Base-by-base conservation (phyloP, 2,888 invertebrate genomes). In the Meganola albula region DNA sequence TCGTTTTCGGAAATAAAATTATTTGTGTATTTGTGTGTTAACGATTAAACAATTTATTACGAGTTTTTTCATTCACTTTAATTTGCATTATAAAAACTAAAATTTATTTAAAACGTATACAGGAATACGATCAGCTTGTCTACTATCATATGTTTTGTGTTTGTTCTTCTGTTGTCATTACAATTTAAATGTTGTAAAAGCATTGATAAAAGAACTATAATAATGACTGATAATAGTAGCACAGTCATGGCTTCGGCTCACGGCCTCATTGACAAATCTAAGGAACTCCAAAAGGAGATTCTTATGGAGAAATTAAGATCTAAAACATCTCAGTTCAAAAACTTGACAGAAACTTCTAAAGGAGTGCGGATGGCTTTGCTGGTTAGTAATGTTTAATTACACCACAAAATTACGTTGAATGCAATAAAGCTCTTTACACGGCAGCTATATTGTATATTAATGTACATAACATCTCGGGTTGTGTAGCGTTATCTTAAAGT, bases 231-330 rank as follows among this genome's bases (percentile, higher is more conserved):
- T 40, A 69, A 39, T 37, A 79, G 67, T 54, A 41, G 66, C 46
- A 46, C 67, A 49, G 45, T 60, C 36, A 78, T 84, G 82, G 63
- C 67, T 41, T 56, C 72, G 24, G 44, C 64, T 29, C 76, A 63
- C 45, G 75, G 70, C 25, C 54, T 79, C 29, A 52, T 79, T 30
- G 82, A 85, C 47, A 85, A 85, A 60, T 83, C 83, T 16, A 82
- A 82, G 44, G 85, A 85, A 48, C 76, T 86, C 30, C 94, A 95
- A 71, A 90, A 93, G 83, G 94, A 96, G 74, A 89, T 95, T 39
- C 86, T 97, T 41, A 97, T 98, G 96, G 97, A 97, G 70, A 94
- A 94, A 66, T 83, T 98, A 31, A 90, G 96, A 36, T 93, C 94
- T 24, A 95, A 96, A 83, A 89, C 92, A 42, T 88, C 91, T 30